Evolutionary conservation across 1,140 invertebrate genomes (phyloP), one percentile per base, ranked within the genome.

Genomic region (Frieseomelitta varia): DNA sequence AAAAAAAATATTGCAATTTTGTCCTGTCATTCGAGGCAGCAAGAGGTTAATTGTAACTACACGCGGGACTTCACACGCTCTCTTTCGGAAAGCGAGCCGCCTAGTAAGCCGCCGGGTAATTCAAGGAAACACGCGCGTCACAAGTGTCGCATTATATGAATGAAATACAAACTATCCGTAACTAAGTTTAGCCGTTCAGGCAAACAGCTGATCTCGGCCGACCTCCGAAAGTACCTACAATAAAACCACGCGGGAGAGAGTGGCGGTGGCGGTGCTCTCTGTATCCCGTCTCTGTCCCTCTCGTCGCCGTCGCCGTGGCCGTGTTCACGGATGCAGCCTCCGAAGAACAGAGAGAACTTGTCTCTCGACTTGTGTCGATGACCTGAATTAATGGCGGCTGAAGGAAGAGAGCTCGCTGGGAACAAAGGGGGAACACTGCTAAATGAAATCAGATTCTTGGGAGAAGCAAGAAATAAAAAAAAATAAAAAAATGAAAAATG

Each of bases 161-260:
- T 85, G 83, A 80, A 85, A 85, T 80, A 80, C 83, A 74, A 85
- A 80, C 77, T 85, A 80, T 74, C 71, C 77, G 78, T 67, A 85
- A 85, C 78, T 80, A 85, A 80, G 83, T 85, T 85, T 85, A 85
- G 78, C 83, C 67, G 56, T 74, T 74, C 78, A 53, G 77, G 4
- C 69, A 51, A 80, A 85, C 83, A 85, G 83, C 83, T 85, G 83
- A 85, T 85, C 83, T 24, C 30, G 12, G 17, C 34, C 78, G 83
- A 80, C 78, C 83, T 85, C 69, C 61, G 83, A 85, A 85, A 73
- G 77, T 85, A 74, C 83, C 67, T 71, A 58, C 81, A 80, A 85
- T 80, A 85, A 85, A 85, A 85, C 55, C 81, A 83, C 81, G 81
- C 81, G 75, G 15, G 67, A 67, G 79, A 67, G 39, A 39, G 39